Evolutionary conservation across 1,140 invertebrate genomes (phyloP).

Genomic region (Belonocnema kinseyi): DNA sequence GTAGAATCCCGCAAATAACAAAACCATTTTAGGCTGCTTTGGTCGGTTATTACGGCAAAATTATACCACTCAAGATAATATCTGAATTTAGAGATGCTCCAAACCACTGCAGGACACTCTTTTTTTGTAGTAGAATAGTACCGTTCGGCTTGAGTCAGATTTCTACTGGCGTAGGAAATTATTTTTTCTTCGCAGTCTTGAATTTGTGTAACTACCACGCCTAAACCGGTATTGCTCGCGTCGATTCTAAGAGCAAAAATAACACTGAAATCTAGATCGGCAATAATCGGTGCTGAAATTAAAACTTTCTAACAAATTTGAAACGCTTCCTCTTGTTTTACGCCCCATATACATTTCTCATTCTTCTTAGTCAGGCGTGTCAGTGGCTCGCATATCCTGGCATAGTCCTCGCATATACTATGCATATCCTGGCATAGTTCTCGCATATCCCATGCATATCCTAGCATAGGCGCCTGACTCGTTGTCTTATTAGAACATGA

Average conservation of each 20-base stretch:
- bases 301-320: no score
- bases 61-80: neutral
- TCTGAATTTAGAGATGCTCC: neutral
- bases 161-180: neutral
- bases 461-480: no score
- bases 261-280: neutral
- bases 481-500: no score
- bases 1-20: no score
- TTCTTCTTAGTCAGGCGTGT: neutral
- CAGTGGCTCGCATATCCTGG: neutral
- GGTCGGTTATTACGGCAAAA: no score
- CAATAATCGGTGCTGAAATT: neutral
- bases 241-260: neutral
- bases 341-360: neutral
- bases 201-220: neutral
- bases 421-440: no score
- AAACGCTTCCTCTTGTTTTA: neutral
- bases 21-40: no score
- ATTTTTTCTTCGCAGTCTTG: constrained; percentile 24
- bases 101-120: neutral
- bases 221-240: neutral
- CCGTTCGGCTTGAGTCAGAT: neutral
- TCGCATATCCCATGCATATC: no score
- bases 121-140: constrained; percentile 32
- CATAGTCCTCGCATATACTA: no score